A percentile compares a stretch with the other conserved stretches of the same genome.
phyloP scores from a whole-genome alignment of 1,140 invertebrate species.

The Drosophila ogumai region DNA sequence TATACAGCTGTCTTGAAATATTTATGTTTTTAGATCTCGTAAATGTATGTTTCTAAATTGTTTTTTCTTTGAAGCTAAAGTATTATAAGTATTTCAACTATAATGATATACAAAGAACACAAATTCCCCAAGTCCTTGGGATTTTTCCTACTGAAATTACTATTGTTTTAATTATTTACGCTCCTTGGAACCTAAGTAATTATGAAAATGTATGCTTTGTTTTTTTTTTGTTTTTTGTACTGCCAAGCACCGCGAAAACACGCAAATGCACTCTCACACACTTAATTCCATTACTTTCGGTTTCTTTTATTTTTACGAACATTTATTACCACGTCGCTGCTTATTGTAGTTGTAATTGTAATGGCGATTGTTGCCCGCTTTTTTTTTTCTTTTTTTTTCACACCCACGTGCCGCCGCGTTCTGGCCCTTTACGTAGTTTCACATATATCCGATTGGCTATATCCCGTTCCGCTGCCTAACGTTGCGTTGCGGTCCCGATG shows the following conservation, averaged over 20 bases:
- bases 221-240: not conserved
- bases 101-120: too few species aligned
- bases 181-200: constrained; percentile 12
- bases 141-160: not conserved
- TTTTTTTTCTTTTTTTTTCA: constrained; percentile 9
- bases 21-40: too few species aligned
- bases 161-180: constrained; percentile 14
- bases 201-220: constrained; percentile 17
- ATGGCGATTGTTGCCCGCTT: constrained; percentile 16
- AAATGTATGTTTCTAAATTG: too few species aligned
- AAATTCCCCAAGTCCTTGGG: not conserved
- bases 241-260: constrained; percentile 3
- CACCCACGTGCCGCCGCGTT: constrained; percentile 33
- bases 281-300: constrained; percentile 38
- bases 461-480: constrained; percentile 4
- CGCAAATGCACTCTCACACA: constrained; percentile 24
- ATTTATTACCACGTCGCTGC: constrained; percentile 28
- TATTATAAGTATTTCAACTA: not conserved
- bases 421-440: constrained; percentile 28
- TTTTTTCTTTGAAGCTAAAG: too few species aligned
- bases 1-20: too few species aligned
- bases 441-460: not conserved
- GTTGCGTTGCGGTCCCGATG: constrained; percentile 44
- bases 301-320: constrained; percentile 51
- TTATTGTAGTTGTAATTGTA: constrained; percentile 39